These are phyloP conservation scores for Episyrphus balteatus DNA, from an alignment of 1,140 invertebrate species.

Conservation along the genomic window DNA sequence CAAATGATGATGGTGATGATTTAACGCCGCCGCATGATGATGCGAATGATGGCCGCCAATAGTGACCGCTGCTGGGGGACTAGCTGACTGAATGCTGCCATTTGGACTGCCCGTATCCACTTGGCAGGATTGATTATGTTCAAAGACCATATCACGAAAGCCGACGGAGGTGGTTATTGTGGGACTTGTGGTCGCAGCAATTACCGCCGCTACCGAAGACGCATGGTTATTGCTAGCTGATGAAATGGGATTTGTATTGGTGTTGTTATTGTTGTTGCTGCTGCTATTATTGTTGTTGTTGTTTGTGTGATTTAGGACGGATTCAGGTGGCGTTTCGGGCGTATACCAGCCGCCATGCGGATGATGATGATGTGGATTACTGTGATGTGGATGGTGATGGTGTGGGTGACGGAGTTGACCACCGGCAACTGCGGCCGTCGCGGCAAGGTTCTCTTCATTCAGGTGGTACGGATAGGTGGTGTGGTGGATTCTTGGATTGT, in stretches of 20 bases:
- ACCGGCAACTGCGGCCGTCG: conserved; percentile 10
- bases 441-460: conserved; percentile 28
- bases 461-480: conserved; percentile 35
- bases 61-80: conserved; percentile 18
- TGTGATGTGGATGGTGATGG: conserved; percentile 30
- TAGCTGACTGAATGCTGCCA: conserved; percentile 30
- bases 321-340: conserved; percentile 34
- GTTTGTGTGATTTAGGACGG: conserved; percentile 8
- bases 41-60: conserved; percentile 16
- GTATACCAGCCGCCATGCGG: conserved; percentile 35
- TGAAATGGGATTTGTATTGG: conserved; percentile 3
- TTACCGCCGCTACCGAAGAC: conserved; percentile 8
- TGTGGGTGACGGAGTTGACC: conserved; percentile 28
- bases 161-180: conserved; percentile 9
- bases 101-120: conserved; percentile 35
- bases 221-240: background rate
- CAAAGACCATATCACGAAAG: conserved; percentile 36
- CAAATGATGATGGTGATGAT: conserved; percentile 33
- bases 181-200: conserved; percentile 14
- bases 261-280: conserved; percentile 16
- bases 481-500: conserved; percentile 35
- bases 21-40: conserved; percentile 24
- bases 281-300: conserved; percentile 15
- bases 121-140: conserved; percentile 34
- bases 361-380: conserved; percentile 11